Percentiles rank a stretch among this genome's conserved stretches.
These are phyloP conservation scores for Lates calcarifer DNA, from an alignment of 2,113 vertebrate species.

Conservation along the genomic window DNA sequence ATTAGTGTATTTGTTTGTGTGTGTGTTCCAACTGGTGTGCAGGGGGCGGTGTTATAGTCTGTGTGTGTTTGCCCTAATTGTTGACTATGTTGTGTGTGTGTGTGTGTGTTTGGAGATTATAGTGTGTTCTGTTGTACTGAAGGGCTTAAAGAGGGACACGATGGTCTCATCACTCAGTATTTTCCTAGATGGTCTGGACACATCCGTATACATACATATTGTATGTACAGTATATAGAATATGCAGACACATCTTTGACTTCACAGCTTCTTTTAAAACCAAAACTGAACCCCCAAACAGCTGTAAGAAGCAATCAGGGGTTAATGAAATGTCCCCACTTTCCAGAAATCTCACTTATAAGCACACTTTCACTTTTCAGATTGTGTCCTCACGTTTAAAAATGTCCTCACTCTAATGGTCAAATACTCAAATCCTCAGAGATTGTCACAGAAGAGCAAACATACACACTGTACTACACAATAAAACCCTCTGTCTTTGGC, in stretches of 20 bases:
- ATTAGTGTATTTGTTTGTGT: slow-evolving; percentile 10
- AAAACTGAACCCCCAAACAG: no score
- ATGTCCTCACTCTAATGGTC: no score
- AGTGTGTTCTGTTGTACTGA: slow-evolving; percentile 54
- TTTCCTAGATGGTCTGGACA: slow-evolving; percentile 45
- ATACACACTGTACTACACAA: neutral
- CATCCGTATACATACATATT: neutral
- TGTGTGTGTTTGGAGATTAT: slow-evolving; percentile 55
- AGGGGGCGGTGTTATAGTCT: neutral
- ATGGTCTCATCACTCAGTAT: slow-evolving; percentile 33
- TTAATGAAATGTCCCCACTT: no score
- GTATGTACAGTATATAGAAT: no score
- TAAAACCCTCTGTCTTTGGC: no score
- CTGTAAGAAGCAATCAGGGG: no score
- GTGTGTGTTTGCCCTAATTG: slow-evolving; percentile 33
- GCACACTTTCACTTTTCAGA: no score
- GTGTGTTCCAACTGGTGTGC: neutral
- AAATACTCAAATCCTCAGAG: no score
- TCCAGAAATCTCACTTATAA: no score
- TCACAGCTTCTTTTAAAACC: no score
- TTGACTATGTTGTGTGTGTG: slow-evolving; percentile 4
- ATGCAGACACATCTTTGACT: no score
- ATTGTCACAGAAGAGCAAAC: neutral
- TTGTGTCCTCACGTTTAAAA: no score
- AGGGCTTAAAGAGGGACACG: slow-evolving; percentile 50